These are phyloP conservation scores for Drosophila funebris DNA, from an alignment of 1,140 invertebrate genomes.

Conservation along the genomic window DNA sequence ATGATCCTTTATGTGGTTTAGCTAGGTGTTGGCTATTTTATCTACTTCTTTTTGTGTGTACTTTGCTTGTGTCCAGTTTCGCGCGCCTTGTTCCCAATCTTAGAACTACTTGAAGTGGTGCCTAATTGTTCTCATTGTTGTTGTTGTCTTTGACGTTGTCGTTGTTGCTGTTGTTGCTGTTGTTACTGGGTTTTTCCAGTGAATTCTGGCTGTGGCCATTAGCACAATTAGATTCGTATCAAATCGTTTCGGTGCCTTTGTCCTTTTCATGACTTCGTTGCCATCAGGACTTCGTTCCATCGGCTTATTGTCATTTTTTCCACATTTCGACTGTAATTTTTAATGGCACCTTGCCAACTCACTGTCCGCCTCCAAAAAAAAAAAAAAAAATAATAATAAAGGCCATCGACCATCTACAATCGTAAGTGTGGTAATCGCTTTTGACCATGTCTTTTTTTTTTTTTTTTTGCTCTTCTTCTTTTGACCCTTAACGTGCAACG, in stretches of 20 bases:
- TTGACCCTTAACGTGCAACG: constrained; percentile 41
- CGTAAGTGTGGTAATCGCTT: constrained; percentile 77
- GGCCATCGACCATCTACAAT: constrained; percentile 12
- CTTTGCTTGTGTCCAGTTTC: constrained; percentile 35
- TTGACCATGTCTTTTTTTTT: constrained; percentile 62
- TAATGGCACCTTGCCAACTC: constrained; percentile 83
- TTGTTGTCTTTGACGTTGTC: constrained; percentile 9
- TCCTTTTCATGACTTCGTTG: constrained; percentile 35
- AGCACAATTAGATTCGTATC: constrained; percentile 83
- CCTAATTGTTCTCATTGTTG: constrained; percentile 51
- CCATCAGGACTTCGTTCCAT: neutral
- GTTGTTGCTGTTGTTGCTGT: constrained; percentile 9
- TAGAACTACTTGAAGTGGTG: constrained; percentile 28
- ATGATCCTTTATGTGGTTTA: constrained; percentile 35
- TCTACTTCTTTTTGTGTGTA: neutral
- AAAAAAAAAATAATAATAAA: constrained; percentile 16
- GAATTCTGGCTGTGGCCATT: constrained; percentile 79
- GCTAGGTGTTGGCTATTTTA: constrained; percentile 22
- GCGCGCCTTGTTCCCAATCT: constrained; percentile 44
- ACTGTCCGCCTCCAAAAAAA: constrained; percentile 72
- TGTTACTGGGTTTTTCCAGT: constrained; percentile 50
- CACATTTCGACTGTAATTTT: constrained; percentile 73
- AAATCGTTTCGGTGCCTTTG: constrained; percentile 73
- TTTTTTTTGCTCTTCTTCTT: neutral
- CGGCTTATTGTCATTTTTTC: constrained; percentile 75